These are phyloP conservation scores for Mormyrops attenuatus DNA, from an alignment of 2,797 vertebrate genomes.

Conservation along the genomic window DNA sequence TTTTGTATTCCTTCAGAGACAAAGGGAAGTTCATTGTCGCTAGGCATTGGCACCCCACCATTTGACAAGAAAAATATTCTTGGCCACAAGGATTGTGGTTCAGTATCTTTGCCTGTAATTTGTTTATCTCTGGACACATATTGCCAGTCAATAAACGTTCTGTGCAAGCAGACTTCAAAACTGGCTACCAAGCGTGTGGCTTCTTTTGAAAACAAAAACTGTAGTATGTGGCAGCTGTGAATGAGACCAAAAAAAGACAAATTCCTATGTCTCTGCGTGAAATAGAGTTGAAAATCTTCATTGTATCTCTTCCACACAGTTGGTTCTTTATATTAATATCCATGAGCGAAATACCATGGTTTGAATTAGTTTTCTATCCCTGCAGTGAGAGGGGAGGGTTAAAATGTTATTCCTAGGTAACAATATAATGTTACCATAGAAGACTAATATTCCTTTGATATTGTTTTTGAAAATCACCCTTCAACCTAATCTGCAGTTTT, in stretches of 20 bases:
- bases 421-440: not conserved
- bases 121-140: constrained; percentile 18
- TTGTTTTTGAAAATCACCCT: not conserved
- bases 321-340: not conserved
- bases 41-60: not conserved
- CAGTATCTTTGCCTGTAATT: constrained; percentile 14
- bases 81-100: not conserved
- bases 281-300: not conserved
- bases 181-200: not conserved
- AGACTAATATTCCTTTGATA: not conserved
- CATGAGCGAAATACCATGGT: not conserved
- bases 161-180: not conserved
- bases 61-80: not conserved
- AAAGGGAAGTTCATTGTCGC: not conserved
- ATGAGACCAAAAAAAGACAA: not conserved
- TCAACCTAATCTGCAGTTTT: not conserved
- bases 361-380: not conserved
- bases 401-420: not conserved
- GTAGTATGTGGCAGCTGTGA: not conserved
- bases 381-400: not conserved
- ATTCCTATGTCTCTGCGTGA: not conserved
- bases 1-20: not conserved
- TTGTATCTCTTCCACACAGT: not conserved
- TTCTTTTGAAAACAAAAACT: constrained; percentile 15
- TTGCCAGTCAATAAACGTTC: constrained; percentile 8